Evolutionary conservation across 2,888 invertebrate species (phyloP), one percentile per base, ranked within the genome.

Genomic region (Strigamia transsilvanica): DNA sequence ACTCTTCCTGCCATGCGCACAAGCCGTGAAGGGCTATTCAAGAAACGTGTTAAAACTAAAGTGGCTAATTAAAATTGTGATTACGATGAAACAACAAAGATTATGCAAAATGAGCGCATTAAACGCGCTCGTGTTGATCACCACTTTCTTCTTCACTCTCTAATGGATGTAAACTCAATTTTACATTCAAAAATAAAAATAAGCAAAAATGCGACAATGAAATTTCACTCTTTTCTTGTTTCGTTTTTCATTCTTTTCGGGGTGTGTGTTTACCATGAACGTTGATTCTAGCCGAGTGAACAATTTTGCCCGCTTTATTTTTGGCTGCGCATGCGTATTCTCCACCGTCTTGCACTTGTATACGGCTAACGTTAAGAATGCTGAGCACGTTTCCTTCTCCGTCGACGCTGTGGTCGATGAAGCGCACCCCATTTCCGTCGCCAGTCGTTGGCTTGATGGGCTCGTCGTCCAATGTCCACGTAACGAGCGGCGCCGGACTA

Each of bases 261-360:
- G 27, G 27, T n/a, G 27, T 3, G 27, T 80, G 15, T 66, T 82
- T 83, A 80, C 89, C 89, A 82, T 88, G 88, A n/a, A 89, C 87
- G 84, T 88, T 87, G 51, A 88, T 84, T 80, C 86, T 86, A 5
- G 86, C 87, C 5, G 85, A 84, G 83, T 88, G 87, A n/a, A 85
- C 83, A 2, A 86, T 86, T 7, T 84, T 83, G 7, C 88, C 88
- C 0, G 87, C 87, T 42, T 86, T 85, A 85, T 88, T 88, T 32
- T 84, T 85, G 3, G 88, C 88, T 3, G 85, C 85, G 84, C 89
- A 89, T n/a, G 86, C 85, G 85, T 88, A 89, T 82, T 87, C 86
- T 2, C 89, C 89, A 1, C 89, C 89, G 82, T 88, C 88, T 79
- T 87, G 85, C 3, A 87, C 86, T 41, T 86, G 83, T 9, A 88